These are phyloP conservation scores for Quadriops clusia DNA, from an alignment of 2,888 invertebrate species.

Conservation along the genomic window DNA sequence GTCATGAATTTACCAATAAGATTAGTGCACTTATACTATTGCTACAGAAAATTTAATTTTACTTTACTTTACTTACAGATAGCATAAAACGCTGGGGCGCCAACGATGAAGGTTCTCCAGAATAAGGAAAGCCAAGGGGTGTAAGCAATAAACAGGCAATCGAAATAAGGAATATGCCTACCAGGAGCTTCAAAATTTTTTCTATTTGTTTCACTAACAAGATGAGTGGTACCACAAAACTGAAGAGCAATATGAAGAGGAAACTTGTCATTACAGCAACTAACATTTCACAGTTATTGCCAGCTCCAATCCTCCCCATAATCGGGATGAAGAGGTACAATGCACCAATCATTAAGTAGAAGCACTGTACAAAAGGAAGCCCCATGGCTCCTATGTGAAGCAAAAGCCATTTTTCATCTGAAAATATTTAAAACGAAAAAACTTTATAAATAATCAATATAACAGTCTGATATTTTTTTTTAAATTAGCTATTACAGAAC, in stretches of 20 bases:
- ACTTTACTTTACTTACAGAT: slow-evolving; percentile 42
- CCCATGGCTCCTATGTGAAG: slow-evolving; percentile 43
- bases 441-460: too few relatives aligned
- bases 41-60: too few relatives aligned
- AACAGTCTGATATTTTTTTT: too few relatives aligned
- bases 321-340: slow-evolving; percentile 68
- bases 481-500: too few relatives aligned
- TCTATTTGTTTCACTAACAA: slow-evolving; percentile 38
- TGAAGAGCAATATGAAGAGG: slow-evolving; percentile 37
- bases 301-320: slow-evolving; percentile 64
- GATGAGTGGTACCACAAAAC: slow-evolving; percentile 37
- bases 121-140: slow-evolving; percentile 65
- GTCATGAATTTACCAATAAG: too few relatives aligned
- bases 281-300: slow-evolving; percentile 57
- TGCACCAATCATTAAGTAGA: slow-evolving; percentile 58
- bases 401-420: slow-evolving; percentile 44
- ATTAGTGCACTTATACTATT: too few relatives aligned
- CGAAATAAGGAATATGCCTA: slow-evolving; percentile 42
- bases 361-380: slow-evolving; percentile 53
- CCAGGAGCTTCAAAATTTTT: slow-evolving; percentile 41
- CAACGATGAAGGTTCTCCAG: slow-evolving; percentile 46
- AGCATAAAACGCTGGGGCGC: slow-evolving; percentile 67
- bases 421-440: slow-evolving; percentile 21
- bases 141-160: slow-evolving; percentile 48
- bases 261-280: slow-evolving; percentile 42